Evolutionary conservation across 2,797 vertebrate species (phyloP), one percentile per base, ranked within the genome.

Genomic region (Eulemur mongoz): DNA sequence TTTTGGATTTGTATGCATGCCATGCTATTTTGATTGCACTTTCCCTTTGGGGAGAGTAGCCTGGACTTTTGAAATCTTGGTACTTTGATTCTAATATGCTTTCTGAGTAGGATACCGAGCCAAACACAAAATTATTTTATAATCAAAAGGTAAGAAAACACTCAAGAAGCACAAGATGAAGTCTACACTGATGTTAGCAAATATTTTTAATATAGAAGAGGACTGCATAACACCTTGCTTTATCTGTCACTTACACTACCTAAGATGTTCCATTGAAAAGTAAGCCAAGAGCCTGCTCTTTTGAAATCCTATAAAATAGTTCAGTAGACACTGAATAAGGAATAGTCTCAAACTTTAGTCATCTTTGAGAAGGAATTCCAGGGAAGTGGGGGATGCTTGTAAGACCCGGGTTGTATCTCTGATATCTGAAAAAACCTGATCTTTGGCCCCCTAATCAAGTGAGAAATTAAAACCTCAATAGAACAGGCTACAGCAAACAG

Each of bases 131-230:
- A 35, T 1, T 38, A n/a, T 86, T 78, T 80, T 76, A 50, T 72
- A 78, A 89, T 43, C 20, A 83, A 91, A 75, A 91, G 12, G 32
- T 50, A 94, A 88, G 40, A 84, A 95, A 81, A 43, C 15, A 50
- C 18, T 54, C n/a, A 88, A 76, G 48, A 87, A 94, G n/a, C 30
- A 40, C 12, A 90, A 57, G 88, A 78, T 32, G 52, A 95, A 48
- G 25, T 95, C 54, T 85, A 18, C 18, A 54, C 13, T 45, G 63
- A 67, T 63, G 18, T 22, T 40, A 85, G 48, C 52, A 78, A 90
- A 43, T 38, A 65, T 54, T 87, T 89, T 65, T 88, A 79, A 85
- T n/a, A 43, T 5, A 75, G 45, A 54, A 45, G 57, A 57, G 9
- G 38, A 18, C n/a, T 43, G 13, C 11, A 9, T 48, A 69, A 23